Conservation (phyloP, 2,888 invertebrate genomes). For the Melieria picta region DNA sequence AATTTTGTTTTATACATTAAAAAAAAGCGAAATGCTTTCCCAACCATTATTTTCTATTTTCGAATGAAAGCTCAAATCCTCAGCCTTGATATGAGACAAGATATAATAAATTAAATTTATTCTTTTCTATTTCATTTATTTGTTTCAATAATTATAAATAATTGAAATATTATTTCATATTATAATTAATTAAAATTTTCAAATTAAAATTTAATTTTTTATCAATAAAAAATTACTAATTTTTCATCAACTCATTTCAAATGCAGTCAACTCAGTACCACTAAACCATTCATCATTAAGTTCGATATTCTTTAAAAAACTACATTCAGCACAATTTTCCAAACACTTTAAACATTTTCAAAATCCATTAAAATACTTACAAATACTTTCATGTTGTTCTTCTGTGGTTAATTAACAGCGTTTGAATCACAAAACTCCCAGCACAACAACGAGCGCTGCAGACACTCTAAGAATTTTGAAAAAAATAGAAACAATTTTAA, state of each 20-base stretch:
- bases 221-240: neutral
- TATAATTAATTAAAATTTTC: too few species aligned
- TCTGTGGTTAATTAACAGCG: constrained; percentile 21
- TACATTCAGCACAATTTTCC: neutral
- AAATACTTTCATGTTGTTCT: constrained; percentile 68
- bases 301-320: neutral
- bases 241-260: neutral
- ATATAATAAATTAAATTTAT: too few species aligned
- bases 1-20: too few species aligned
- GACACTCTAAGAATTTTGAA: constrained; percentile 45
- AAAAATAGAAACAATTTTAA: neutral
- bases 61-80: too few species aligned
- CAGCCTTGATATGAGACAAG: too few species aligned
- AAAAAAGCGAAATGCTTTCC: too few species aligned
- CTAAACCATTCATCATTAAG: neutral
- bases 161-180: too few species aligned
- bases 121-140: too few species aligned
- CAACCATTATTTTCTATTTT: too few species aligned
- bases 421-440: constrained; percentile 35
- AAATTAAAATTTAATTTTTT: neutral
- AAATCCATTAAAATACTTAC: constrained; percentile 65
- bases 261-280: neutral
- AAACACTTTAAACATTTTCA: neutral
- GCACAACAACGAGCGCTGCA: constrained; percentile 12
- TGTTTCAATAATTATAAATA: too few species aligned